Conservation (phyloP, 53 echinoderm and acorn worm species). For the Henricia sp. region DNA sequence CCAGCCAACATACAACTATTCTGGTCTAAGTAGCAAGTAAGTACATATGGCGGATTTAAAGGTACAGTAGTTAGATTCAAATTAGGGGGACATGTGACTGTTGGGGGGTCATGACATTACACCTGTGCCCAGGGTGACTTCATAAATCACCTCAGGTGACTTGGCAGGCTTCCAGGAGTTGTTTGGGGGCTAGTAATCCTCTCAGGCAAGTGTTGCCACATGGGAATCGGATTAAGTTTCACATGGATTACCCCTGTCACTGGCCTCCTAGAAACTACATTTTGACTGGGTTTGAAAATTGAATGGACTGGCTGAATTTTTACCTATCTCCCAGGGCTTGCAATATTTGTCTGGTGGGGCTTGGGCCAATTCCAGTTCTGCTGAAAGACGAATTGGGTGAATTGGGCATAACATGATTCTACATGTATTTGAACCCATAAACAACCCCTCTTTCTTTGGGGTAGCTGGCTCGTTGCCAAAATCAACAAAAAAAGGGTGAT, state of each 20-base stretch:
- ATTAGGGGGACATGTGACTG: not conserved
- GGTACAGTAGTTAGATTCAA: not conserved
- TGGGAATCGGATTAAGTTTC: conserved; percentile 45
- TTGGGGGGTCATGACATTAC: not conserved
- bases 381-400: not conserved
- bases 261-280: not conserved
- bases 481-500: conserved; percentile 25
- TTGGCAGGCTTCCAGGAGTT: conserved; percentile 35
- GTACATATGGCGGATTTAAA: too few relatives aligned
- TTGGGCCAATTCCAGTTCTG: not conserved
- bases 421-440: too few relatives aligned
- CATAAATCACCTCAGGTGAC: conserved; percentile 20
- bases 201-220: conserved; percentile 17
- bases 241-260: conserved; percentile 3
- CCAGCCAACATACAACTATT: too few relatives aligned
- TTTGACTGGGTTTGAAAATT: not conserved
- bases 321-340: not conserved
- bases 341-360: not conserved
- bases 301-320: not conserved
- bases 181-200: conserved; percentile 5
- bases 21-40: too few relatives aligned
- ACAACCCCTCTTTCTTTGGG: not conserved
- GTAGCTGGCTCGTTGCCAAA: conserved; percentile 34
- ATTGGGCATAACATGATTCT: conserved; percentile 1
- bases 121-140: conserved; percentile 43